phyloP scores from a whole-genome alignment of 2,113 vertebrate genomes.

The Halcyon senegalensis region DNA sequence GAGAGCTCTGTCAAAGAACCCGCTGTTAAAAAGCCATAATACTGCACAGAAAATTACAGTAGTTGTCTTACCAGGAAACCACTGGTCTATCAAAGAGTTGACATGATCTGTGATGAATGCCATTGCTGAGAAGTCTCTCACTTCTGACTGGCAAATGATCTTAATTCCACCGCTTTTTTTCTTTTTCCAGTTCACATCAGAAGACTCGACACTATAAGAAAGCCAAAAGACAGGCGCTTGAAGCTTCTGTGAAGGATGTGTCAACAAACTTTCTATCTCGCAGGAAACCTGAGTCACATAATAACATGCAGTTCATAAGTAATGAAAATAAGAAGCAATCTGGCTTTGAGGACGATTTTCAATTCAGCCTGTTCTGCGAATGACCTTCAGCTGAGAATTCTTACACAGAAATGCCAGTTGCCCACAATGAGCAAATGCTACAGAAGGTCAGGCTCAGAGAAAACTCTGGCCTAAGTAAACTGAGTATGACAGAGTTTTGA shows the following conservation, averaged over 20 bases:
- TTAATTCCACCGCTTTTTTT: conserved; percentile 97
- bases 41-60: background rate
- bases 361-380: background rate
- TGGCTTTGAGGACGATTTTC: background rate
- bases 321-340: conserved; percentile 3
- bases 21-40: background rate
- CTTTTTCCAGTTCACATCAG: conserved; percentile 95
- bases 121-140: conserved; percentile 95
- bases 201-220: conserved; percentile 88
- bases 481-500: background rate
- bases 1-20: conserved; percentile 5
- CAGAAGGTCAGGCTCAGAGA: background rate
- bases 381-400: background rate
- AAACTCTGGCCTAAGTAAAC: background rate
- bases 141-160: conserved; percentile 93
- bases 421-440: background rate
- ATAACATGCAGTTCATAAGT: background rate
- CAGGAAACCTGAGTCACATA: background rate
- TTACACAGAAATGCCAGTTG: background rate
- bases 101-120: conserved; percentile 97
- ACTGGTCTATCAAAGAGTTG: conserved; percentile 95
- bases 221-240: background rate
- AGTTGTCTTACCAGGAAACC: conserved; percentile 93
- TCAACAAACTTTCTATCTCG: background rate
- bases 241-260: background rate